Evolutionary conservation across 2,113 vertebrate genomes (phyloP).

Genomic region (Dryoscopus gambensis): DNA sequence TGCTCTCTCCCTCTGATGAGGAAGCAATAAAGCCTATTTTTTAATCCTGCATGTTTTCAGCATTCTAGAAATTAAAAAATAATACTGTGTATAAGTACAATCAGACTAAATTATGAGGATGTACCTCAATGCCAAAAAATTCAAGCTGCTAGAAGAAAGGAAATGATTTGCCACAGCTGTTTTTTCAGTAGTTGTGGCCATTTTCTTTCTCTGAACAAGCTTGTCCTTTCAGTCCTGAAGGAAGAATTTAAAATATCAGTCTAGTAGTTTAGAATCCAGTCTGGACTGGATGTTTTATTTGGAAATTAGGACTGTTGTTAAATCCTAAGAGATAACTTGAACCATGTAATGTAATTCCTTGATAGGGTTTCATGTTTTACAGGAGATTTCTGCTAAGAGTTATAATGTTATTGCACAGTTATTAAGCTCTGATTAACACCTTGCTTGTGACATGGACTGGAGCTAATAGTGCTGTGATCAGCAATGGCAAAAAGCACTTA

Average conservation of each 20-base stretch:
- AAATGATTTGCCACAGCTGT: not conserved
- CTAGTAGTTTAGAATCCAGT: not conserved
- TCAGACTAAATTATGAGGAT: not conserved
- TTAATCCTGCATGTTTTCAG: not conserved
- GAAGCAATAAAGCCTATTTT: not conserved
- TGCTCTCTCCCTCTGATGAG: not conserved
- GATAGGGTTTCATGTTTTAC: not conserved
- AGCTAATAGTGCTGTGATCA: not conserved
- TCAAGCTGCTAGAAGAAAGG: not conserved
- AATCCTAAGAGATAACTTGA: not conserved
- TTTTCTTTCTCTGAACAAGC: not conserved
- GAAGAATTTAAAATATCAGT: not conserved
- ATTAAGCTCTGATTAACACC: not conserved
- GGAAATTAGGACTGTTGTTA: not conserved
- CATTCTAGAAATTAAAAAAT: not conserved
- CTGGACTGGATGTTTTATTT: not conserved
- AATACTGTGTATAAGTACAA: not conserved
- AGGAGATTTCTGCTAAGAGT: not conserved
- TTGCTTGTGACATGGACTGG: not conserved
- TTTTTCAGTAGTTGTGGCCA: not conserved
- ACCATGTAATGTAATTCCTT: not conserved
- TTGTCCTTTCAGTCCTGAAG: not conserved
- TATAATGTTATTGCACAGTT: not conserved
- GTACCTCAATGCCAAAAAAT: not conserved
- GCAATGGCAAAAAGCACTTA: not conserved